A percentile compares a stretch with the other conserved stretches of the same genome.
These are phyloP conservation scores for Phyto melanocephala DNA, from an alignment of 2,888 invertebrate species.

Conservation along the genomic window DNA sequence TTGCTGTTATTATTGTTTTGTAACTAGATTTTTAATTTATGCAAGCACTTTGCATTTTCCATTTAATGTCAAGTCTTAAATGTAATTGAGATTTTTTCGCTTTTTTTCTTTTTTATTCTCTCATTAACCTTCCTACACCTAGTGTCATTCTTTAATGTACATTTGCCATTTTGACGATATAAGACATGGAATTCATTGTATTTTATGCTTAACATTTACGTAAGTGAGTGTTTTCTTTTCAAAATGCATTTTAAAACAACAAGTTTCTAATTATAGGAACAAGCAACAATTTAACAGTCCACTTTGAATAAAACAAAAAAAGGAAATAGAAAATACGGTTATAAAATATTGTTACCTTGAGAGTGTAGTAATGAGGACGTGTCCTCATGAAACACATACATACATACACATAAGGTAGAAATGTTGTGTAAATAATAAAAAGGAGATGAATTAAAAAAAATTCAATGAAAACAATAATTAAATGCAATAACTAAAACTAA, in stretches of 20 bases:
- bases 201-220: no score
- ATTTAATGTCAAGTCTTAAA: conserved; percentile 73
- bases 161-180: conserved; percentile 25
- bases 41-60: conserved; percentile 64
- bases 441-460: not conserved
- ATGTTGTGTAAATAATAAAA: not conserved
- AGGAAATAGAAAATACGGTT: conserved; percentile 41
- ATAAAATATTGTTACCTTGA: conserved; percentile 46
- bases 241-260: not conserved
- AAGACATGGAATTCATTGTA: conserved; percentile 18
- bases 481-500: conserved; percentile 13
- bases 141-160: not conserved
- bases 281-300: conserved; percentile 38
- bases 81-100: conserved; percentile 71
- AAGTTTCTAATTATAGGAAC: conserved; percentile 43
- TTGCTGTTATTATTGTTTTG: conserved; percentile 19
- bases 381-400: no score
- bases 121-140: conserved; percentile 15
- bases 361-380: not conserved
- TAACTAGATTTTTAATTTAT: conserved; percentile 36
- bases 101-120: conserved; percentile 17
- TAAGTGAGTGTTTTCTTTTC: no score
- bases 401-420: not conserved
- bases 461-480: conserved; percentile 15
- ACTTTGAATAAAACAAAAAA: conserved; percentile 1